Evolutionary conservation across 2,888 invertebrate species (phyloP).

Genomic region (Pardosa pseudoannulata): DNA sequence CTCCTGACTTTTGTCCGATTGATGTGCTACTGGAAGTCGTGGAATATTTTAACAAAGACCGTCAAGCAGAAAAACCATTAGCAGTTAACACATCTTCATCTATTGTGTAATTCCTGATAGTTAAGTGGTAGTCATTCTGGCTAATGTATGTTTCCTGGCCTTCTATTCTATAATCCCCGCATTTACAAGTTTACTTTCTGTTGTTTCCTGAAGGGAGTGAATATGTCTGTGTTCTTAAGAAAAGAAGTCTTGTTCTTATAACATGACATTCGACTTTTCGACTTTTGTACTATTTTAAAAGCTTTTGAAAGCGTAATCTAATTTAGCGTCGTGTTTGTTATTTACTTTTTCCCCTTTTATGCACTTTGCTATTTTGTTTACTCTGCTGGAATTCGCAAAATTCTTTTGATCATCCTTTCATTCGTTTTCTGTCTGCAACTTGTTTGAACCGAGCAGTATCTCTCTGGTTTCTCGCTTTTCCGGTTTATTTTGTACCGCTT

Average conservation of each 20-base stretch:
- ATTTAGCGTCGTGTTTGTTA: too few relatives aligned
- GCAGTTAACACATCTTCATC: slow-evolving; percentile 2
- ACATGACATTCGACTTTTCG: neutral
- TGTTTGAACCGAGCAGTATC: too few relatives aligned
- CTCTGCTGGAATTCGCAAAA: too few relatives aligned
- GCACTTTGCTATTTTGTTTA: too few relatives aligned
- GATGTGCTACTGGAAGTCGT: neutral
- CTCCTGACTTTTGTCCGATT: neutral
- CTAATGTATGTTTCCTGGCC: neutral
- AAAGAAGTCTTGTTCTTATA: neutral
- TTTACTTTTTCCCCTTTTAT: too few relatives aligned
- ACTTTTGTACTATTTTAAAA: too few relatives aligned
- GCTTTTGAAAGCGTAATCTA: too few relatives aligned
- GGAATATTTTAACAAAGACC: neutral
- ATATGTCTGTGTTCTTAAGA: too few relatives aligned
- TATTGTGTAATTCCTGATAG: neutral
- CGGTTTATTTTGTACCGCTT: too few relatives aligned
- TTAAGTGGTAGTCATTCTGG: neutral
- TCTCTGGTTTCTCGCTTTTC: too few relatives aligned
- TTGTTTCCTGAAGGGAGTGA: neutral
- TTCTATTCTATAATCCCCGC: neutral
- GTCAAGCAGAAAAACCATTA: neutral
- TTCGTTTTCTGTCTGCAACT: too few relatives aligned
- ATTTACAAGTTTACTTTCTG: neutral
- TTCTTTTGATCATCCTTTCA: too few relatives aligned